phyloP scores from a whole-genome alignment of 1,140 invertebrate genomes.

The Philaenus spumarius region DNA sequence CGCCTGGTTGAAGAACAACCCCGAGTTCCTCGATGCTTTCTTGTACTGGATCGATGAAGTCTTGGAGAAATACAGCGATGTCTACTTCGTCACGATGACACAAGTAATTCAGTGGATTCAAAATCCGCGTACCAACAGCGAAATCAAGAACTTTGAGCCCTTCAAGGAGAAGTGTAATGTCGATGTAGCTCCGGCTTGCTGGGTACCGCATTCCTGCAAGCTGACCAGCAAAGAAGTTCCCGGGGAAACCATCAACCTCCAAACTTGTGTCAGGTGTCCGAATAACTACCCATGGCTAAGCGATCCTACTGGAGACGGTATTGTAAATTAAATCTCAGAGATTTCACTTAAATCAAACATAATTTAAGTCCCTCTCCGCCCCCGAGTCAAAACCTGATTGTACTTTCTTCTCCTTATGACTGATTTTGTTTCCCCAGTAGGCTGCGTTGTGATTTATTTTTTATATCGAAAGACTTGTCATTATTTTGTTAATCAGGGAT shows the following conservation, averaged over 20 bases:
- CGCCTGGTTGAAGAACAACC: conserved; percentile 92
- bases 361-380: background rate
- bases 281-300: conserved; percentile 93
- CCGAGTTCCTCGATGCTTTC: conserved; percentile 88
- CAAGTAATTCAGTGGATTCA: conserved; percentile 97
- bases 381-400: background rate
- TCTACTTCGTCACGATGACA: conserved; percentile 96
- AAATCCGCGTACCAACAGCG: conserved; percentile 74
- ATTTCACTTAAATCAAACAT: conserved; percentile 13
- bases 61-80: conserved; percentile 78
- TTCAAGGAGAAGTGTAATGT: conserved; percentile 90
- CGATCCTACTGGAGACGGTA: conserved; percentile 86
- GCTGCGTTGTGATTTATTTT: background rate
- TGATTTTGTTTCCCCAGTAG: background rate
- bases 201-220: conserved; percentile 84
- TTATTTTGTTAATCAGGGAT: too few relatives aligned
- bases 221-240: conserved; percentile 86
- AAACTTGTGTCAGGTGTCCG: conserved; percentile 88
- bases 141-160: conserved; percentile 86
- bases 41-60: conserved; percentile 93
- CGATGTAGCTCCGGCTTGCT: conserved; percentile 69
- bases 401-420: conserved; percentile 1
- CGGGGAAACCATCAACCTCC: conserved; percentile 86
- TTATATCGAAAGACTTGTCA: background rate
- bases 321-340: conserved; percentile 66